Percentiles rank a stretch among this genome's conserved stretches.
These are phyloP conservation scores for Sebastes itinus DNA, from an alignment of 2,797 vertebrate species.

Conservation along the genomic window DNA sequence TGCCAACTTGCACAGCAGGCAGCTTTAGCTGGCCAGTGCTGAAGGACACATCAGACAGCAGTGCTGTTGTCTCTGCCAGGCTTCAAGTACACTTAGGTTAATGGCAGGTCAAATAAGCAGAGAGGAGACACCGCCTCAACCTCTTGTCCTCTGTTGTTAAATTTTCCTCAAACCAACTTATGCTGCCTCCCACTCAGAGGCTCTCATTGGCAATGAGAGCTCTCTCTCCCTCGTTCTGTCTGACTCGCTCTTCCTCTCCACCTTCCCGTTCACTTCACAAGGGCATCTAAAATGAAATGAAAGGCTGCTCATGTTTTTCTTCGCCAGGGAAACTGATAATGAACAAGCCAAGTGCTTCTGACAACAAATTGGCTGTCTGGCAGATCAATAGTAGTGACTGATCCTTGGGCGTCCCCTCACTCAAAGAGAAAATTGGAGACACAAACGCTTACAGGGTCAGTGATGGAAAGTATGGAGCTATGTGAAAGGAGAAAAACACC, in stretches of 20 bases:
- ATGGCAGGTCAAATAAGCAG: conserved; percentile 53
- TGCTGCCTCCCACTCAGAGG: conserved; percentile 58
- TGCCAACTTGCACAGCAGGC: conserved; percentile 29
- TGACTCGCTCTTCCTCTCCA: conserved; percentile 20
- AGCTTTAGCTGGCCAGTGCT: conserved; percentile 27
- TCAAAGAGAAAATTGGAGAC: conserved; percentile 23
- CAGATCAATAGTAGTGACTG: conserved; percentile 57
- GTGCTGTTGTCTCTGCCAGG: conserved; percentile 35
- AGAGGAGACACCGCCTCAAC: conserved; percentile 45
- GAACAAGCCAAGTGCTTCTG: conserved; percentile 46
- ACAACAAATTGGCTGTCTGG: conserved; percentile 46
- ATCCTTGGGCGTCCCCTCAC: conserved; percentile 30
- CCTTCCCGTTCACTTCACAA: conserved; percentile 43
- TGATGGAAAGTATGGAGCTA: neutral
- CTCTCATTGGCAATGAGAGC: conserved; percentile 39
- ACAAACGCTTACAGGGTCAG: neutral
- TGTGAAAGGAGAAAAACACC: neutral
- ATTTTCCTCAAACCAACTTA: conserved; percentile 48
- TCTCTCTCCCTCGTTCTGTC: conserved; percentile 17
- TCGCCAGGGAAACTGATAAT: conserved; percentile 47
- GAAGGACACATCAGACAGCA: conserved; percentile 61
- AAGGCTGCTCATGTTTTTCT: conserved; percentile 45
- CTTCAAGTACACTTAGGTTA: conserved; percentile 60
- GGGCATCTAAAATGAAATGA: conserved; percentile 49
- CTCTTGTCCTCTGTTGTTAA: conserved; percentile 47